These are phyloP conservation scores for Apocheima hispidaria DNA, from an alignment of 2,888 invertebrate genomes.

Conservation along the genomic window DNA sequence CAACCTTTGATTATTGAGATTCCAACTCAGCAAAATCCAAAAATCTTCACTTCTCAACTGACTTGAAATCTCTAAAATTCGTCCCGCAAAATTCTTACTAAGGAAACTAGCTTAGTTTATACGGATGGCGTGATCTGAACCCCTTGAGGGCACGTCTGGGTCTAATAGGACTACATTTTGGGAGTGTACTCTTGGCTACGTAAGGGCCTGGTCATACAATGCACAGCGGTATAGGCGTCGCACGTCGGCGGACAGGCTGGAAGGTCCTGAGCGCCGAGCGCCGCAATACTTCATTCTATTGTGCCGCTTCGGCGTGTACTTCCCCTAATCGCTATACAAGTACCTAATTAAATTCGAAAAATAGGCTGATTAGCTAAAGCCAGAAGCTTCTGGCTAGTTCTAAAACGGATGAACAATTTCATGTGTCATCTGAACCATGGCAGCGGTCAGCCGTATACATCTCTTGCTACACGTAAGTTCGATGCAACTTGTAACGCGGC, in stretches of 20 bases:
- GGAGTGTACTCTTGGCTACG: conserved; percentile 8
- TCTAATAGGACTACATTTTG: conserved; percentile 73
- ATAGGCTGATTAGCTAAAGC: too few relatives aligned
- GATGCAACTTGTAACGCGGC: too few relatives aligned
- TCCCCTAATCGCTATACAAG: too few relatives aligned
- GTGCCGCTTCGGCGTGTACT: background rate
- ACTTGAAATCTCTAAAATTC: conserved; percentile 42
- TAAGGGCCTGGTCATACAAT: background rate
- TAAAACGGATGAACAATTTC: too few relatives aligned
- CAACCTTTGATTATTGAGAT: too few relatives aligned
- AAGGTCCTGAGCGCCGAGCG: background rate
- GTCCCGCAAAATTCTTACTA: conserved; percentile 31
- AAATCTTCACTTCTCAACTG: conserved; percentile 23
- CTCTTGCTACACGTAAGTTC: too few relatives aligned
- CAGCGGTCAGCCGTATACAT: too few relatives aligned
- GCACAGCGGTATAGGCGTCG: background rate
- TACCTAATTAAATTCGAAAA: too few relatives aligned
- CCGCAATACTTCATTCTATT: background rate
- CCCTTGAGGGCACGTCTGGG: conserved; percentile 58
- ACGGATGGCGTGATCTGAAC: conserved; percentile 53
- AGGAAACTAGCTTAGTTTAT: conserved; percentile 57
- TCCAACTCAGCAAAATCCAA: conserved; percentile 12
- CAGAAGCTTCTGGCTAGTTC: too few relatives aligned
- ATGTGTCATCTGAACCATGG: too few relatives aligned
- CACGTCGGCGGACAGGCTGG: background rate